phyloP scores from a whole-genome alignment of 2,113 vertebrate genomes.

The Pelmatolapia mariae region DNA sequence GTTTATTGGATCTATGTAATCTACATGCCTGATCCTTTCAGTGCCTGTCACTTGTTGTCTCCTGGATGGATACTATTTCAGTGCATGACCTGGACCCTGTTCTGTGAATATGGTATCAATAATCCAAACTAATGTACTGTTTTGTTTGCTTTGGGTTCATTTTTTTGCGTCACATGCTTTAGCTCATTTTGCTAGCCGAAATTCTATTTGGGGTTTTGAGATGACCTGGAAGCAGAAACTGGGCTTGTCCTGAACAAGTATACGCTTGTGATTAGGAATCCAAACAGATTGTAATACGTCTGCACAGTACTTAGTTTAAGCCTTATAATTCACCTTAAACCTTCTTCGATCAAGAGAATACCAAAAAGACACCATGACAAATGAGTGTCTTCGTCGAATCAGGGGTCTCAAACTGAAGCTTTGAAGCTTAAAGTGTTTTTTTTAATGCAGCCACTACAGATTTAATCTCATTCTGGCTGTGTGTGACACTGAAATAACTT shows the following conservation, averaged over 20 bases:
- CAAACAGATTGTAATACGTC: neutral
- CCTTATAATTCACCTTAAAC: neutral
- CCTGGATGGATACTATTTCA: neutral
- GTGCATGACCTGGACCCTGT: neutral
- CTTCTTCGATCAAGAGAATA: neutral
- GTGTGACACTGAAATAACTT: neutral
- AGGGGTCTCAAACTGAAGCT: neutral
- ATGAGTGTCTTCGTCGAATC: neutral
- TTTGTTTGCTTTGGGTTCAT: neutral
- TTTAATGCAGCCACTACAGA: neutral
- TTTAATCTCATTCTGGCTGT: neutral
- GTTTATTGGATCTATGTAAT: conserved; percentile 2
- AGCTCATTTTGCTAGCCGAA: neutral
- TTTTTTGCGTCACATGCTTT: neutral
- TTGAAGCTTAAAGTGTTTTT: neutral
- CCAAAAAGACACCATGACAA: neutral
- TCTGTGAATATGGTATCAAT: neutral
- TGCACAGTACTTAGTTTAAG: neutral
- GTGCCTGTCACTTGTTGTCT: neutral
- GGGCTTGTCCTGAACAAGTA: neutral
- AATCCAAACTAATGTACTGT: neutral
- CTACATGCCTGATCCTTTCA: neutral
- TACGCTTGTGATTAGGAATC: neutral
- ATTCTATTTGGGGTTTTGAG: neutral
- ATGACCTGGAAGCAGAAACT: neutral